These are phyloP conservation scores for Apotomis betuletana DNA, from an alignment of 2,888 invertebrate genomes.

Conservation along the genomic window DNA sequence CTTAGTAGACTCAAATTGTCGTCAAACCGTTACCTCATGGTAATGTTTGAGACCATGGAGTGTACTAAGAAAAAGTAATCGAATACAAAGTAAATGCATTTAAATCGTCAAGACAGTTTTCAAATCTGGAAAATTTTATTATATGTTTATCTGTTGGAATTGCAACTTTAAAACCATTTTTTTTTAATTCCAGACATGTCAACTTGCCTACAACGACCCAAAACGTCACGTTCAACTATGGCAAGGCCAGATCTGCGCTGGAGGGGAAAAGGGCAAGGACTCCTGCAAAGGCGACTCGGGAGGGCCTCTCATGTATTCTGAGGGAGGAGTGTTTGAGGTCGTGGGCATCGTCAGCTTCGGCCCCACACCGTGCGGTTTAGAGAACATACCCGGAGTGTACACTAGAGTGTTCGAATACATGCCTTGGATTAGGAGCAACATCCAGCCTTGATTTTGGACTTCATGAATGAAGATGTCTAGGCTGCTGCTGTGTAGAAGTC, in stretches of 20 bases:
- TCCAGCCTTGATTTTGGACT: constrained; percentile 42
- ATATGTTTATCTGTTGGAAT: no score
- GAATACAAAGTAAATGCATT: no score
- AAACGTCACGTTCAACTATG: constrained; percentile 48
- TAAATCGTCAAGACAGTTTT: no score
- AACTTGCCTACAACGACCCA: constrained; percentile 46
- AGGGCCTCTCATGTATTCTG: constrained; percentile 83
- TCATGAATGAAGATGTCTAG: not conserved
- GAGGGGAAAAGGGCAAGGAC: constrained; percentile 81
- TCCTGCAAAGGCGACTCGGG: constrained; percentile 86
- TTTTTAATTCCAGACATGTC: constrained; percentile 50
- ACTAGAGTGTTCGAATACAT: constrained; percentile 83
- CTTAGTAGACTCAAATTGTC: no score
- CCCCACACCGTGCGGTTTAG: constrained; percentile 83
- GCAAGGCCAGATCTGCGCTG: constrained; percentile 80
- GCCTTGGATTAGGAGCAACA: constrained; percentile 82
- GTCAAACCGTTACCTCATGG: no score
- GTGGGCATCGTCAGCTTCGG: constrained; percentile 86
- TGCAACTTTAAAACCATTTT: not conserved
- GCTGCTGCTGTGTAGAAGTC: not conserved
- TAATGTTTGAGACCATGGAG: no score
- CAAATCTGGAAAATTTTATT: no score
- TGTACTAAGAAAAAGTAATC: no score
- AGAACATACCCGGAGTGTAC: constrained; percentile 85
- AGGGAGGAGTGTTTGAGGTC: constrained; percentile 53